Evolutionary conservation across 2,888 invertebrate genomes (phyloP).

Genomic region (Orthosia gothica): DNA sequence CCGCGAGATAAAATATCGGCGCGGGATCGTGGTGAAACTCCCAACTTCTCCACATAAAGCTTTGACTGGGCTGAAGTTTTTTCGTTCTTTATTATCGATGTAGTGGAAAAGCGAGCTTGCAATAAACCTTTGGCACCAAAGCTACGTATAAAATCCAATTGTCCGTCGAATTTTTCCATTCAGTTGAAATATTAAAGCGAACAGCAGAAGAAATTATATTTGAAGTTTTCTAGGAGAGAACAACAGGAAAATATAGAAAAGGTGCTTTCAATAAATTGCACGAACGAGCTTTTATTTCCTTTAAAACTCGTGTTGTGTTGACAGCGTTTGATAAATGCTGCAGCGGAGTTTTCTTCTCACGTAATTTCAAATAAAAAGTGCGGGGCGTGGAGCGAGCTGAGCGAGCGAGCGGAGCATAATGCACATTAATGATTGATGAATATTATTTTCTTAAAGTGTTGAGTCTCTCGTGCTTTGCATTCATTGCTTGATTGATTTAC

Average conservation of each 20-base stretch:
- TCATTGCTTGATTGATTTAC: slow-evolving; percentile 20
- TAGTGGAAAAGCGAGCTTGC: slow-evolving; percentile 65
- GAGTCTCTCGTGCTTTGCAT: slow-evolving; percentile 7
- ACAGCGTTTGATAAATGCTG: slow-evolving; percentile 65
- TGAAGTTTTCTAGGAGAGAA: slow-evolving; percentile 36
- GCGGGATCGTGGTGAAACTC: slow-evolving; percentile 58
- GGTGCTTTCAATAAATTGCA: slow-evolving; percentile 55
- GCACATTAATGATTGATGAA: slow-evolving; percentile 56
- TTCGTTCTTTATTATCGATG: slow-evolving; percentile 67
- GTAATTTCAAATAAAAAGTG: slow-evolving; percentile 57
- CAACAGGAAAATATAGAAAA: slow-evolving; percentile 52
- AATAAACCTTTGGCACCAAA: slow-evolving; percentile 66
- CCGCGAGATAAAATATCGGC: slow-evolving; percentile 68
- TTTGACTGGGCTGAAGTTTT: slow-evolving; percentile 70
- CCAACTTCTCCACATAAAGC: slow-evolving; percentile 70
- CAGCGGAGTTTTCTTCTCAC: slow-evolving; percentile 57
- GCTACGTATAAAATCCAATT: slow-evolving; percentile 64
- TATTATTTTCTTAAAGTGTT: slow-evolving; percentile 38
- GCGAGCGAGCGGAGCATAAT: slow-evolving; percentile 17
- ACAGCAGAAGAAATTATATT: slow-evolving; percentile 43
- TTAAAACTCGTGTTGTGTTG: slow-evolving; percentile 60
- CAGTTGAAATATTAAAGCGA: slow-evolving; percentile 62
- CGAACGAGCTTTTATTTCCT: slow-evolving; percentile 64
- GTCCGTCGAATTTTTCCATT: slow-evolving; percentile 67
- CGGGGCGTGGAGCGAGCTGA: slow-evolving; percentile 13